Evolutionary conservation across 2,797 vertebrate species (phyloP).

Genomic region (Steatocranus sp.): DNA sequence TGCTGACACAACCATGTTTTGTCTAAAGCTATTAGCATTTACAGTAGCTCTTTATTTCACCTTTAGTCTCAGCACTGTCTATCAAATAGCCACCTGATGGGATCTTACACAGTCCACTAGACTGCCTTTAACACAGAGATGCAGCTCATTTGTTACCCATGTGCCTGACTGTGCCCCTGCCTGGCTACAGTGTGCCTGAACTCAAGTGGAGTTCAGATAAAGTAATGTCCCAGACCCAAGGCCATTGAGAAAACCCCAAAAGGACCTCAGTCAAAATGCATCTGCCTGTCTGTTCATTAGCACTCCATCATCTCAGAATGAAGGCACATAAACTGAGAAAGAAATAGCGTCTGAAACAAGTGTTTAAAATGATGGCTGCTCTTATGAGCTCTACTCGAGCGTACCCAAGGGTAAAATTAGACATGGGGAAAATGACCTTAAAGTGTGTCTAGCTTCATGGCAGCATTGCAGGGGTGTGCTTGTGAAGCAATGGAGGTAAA

Average conservation of each 20-base stretch:
- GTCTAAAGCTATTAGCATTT: slow-evolving; percentile 62
- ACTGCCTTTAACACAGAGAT: slow-evolving; percentile 31
- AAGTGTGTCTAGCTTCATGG: slow-evolving; percentile 60
- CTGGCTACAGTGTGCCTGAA: not conserved
- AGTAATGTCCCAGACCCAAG: slow-evolving; percentile 17
- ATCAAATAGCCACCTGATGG: slow-evolving; percentile 32
- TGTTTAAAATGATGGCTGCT: slow-evolving; percentile 77
- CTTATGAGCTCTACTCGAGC: slow-evolving; percentile 70
- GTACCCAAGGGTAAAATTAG: slow-evolving; percentile 81
- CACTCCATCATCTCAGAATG: slow-evolving; percentile 67
- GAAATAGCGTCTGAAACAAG: slow-evolving; percentile 76
- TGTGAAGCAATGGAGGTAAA: slow-evolving; percentile 52
- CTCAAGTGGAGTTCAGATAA: slow-evolving; percentile 14
- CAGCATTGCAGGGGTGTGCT: slow-evolving; percentile 56
- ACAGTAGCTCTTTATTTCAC: slow-evolving; percentile 53
- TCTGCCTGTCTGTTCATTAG: slow-evolving; percentile 68
- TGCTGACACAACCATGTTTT: slow-evolving; percentile 59
- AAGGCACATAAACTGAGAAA: slow-evolving; percentile 68
- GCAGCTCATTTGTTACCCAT: slow-evolving; percentile 26
- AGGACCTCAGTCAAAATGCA: slow-evolving; percentile 54
- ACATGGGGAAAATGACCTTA: slow-evolving; percentile 74
- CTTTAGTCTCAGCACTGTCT: slow-evolving; percentile 23
- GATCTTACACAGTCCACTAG: slow-evolving; percentile 1
- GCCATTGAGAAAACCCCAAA: slow-evolving; percentile 31
- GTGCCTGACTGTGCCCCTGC: not conserved